Base-by-base conservation (phyloP, 2,888 invertebrate genomes). In the Spodoptera littoralis region DNA sequence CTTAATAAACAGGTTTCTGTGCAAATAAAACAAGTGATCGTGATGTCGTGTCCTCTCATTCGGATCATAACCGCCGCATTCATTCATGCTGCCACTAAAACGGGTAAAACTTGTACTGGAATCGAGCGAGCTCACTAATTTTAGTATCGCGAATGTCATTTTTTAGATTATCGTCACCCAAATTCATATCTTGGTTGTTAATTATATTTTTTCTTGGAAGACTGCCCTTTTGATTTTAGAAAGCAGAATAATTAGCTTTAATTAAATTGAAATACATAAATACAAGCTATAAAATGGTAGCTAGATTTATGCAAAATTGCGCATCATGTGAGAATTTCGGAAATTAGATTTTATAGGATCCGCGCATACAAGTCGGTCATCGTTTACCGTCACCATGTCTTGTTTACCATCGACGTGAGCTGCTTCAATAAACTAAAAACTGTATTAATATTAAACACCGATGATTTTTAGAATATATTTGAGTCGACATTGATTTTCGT, bases 71-170 rank as follows among this genome's bases (percentile, higher is more conserved):
- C 66, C 65, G 66, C 59, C 69, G 67, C 48, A 77, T 83, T 83
- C 89, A 89, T 89, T 88, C 86, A 89, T 84, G 83, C 84, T 83
- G 68, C 63, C 67, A 70, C 77, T 80, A 79, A 80, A 83, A 76
- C 73, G 66, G 59, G 65, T 65, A 66, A 75, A 79, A 72, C 76
- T 58, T 71, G 76, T 71, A 81, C 73, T 70, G 77, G 60, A 65
- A n/a, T 60, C 54, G 60, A 74, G 54, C 65, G 57, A 48, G 65
- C 65, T 61, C 76, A 64, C 73, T 60, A 61, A 64, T 72, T 70
- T 70, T 70, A 60, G 46, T 55, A 48, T 41, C 43, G 60, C 24
- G 13, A 60, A 53, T 60, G 60, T 56, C 48, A 71, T 59, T 63
- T 66, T 36, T 71, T 58, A 50, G 49, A 57, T 57, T 70, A 74